Evolutionary conservation across 2,113 vertebrate genomes (phyloP).

Genomic region (Periophthalmodon schlosseri): DNA sequence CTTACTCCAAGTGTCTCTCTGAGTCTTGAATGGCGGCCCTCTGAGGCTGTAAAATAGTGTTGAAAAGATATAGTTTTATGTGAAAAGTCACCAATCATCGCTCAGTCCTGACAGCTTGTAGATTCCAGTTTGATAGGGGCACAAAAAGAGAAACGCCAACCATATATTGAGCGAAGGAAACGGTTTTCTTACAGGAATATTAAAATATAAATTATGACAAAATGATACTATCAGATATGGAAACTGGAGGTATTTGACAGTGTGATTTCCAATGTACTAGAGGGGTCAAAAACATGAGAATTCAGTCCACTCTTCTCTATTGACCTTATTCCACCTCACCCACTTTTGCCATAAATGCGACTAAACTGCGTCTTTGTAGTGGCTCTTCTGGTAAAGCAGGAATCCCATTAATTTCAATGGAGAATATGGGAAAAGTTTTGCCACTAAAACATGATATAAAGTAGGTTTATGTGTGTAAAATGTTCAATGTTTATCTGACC

Average conservation of each 20-base stretch:
- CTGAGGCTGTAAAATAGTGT: neutral
- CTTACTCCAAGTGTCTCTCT: neutral
- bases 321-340: too few relatives aligned
- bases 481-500: too few relatives aligned
- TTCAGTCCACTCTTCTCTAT: neutral
- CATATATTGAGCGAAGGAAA: neutral
- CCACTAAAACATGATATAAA: too few relatives aligned
- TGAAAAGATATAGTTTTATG: neutral
- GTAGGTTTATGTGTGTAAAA: too few relatives aligned
- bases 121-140: neutral
- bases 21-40: neutral
- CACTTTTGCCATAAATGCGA: too few relatives aligned
- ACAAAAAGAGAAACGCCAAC: neutral
- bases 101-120: slow-evolving; percentile 1
- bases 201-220: neutral
- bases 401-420: too few relatives aligned
- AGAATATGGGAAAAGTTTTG: too few relatives aligned
- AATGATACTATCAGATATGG: neutral
- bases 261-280: neutral
- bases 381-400: too few relatives aligned
- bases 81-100: neutral
- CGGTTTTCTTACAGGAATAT: neutral
- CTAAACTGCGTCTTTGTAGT: too few relatives aligned
- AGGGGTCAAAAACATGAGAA: neutral
- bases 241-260: neutral